A percentile compares a stretch with the other conserved stretches of the same genome.
Evolutionary conservation across 2,888 invertebrate genomes (phyloP).

Genomic region (Euspilapteryx auroguttella): DNA sequence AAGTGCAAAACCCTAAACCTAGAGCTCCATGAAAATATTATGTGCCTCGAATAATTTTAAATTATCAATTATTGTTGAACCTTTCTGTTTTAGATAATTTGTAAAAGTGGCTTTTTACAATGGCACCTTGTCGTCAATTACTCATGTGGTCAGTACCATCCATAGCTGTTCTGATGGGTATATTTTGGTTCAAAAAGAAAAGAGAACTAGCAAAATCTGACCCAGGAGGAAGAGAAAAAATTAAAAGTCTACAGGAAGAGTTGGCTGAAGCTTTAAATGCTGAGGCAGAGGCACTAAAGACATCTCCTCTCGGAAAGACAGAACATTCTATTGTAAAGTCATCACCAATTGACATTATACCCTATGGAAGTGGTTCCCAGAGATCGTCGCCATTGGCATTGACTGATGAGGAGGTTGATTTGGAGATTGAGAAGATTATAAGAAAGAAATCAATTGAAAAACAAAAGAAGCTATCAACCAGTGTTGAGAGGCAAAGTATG

Average conservation of each 20-base stretch:
- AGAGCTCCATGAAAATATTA: too few species aligned
- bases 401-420: conserved; percentile 69
- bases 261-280: conserved; percentile 46
- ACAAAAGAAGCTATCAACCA: conserved; percentile 34
- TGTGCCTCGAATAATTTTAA: too few species aligned
- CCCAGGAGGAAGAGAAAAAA: conserved; percentile 66
- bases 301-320: conserved; percentile 43
- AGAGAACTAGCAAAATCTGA: conserved; percentile 74
- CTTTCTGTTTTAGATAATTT: conserved; percentile 53
- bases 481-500: conserved; percentile 17
- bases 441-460: conserved; percentile 55
- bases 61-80: too few species aligned
- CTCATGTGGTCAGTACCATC: conserved; percentile 80
- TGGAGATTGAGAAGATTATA: conserved; percentile 67
- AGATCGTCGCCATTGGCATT: conserved; percentile 61
- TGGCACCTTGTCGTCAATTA: conserved; percentile 78
- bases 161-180: conserved; percentile 76
- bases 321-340: conserved; percentile 59
- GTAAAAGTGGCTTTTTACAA: conserved; percentile 74
- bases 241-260: conserved; percentile 49
- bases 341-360: conserved; percentile 68
- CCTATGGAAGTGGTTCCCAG: conserved; percentile 51
- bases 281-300: conserved; percentile 32
- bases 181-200: conserved; percentile 83
- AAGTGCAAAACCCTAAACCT: too few species aligned